A percentile compares a stretch with the other conserved stretches of the same genome.
Evolutionary conservation across 2,797 vertebrate genomes (phyloP).

Genomic region (Falco novaeseelandiae): DNA sequence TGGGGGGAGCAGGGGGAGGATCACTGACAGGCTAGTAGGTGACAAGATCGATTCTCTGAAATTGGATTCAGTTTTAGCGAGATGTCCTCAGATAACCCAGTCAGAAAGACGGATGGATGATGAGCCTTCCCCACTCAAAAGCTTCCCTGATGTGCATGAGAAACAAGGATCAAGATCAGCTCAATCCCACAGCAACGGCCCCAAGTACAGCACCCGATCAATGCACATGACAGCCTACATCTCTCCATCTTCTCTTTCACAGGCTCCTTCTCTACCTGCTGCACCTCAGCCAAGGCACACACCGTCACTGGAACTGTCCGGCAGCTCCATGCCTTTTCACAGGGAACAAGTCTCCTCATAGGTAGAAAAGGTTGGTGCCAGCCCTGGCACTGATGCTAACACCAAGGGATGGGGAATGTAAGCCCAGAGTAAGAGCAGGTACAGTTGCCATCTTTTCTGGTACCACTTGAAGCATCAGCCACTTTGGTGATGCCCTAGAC

Average conservation of each 20-base stretch:
- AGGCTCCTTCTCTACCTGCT: not conserved
- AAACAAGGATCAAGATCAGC: not conserved
- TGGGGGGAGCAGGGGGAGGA: not conserved
- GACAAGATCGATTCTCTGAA: not conserved
- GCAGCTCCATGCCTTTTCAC: not conserved
- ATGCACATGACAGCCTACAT: not conserved
- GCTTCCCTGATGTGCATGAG: not conserved
- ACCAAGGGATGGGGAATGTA: not conserved
- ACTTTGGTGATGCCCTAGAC: not conserved
- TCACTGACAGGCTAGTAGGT: not conserved
- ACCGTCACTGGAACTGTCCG: not conserved
- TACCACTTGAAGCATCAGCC: not conserved
- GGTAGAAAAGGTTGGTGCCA: not conserved
- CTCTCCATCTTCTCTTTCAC: not conserved
- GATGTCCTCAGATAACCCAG: slow-evolving; percentile 17
- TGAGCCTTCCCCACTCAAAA: not conserved
- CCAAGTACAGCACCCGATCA: rapidly evolving
- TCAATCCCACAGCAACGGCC: not conserved
- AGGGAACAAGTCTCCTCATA: not conserved
- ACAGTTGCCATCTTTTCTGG: not conserved
- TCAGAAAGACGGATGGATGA: not conserved
- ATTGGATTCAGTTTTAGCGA: slow-evolving; percentile 14
- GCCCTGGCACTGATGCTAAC: not conserved
- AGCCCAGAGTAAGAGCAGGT: not conserved
- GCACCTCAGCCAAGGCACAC: rapidly evolving